These are phyloP conservation scores for Falco novaeseelandiae DNA, from an alignment of 2,797 vertebrate genomes.

Conservation along the genomic window DNA sequence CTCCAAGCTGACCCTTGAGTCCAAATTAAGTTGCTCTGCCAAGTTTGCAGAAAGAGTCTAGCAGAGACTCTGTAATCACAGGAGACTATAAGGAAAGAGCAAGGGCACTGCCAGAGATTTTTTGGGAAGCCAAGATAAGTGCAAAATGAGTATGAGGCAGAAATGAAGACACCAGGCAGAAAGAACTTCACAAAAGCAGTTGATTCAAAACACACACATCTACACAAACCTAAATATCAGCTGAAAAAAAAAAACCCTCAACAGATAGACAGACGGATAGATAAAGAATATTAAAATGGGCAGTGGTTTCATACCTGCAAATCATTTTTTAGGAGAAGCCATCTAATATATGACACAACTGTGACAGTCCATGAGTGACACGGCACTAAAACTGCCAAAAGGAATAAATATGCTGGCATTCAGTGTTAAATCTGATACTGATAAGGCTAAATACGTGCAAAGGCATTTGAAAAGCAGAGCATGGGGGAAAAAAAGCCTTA, in stretches of 20 bases:
- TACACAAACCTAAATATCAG: neutral
- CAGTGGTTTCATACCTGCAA: neutral
- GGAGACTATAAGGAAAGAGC: neutral
- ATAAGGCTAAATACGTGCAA: neutral
- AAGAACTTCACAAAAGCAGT: neutral
- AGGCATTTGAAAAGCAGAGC: neutral
- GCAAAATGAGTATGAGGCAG: neutral
- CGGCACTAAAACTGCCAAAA: neutral
- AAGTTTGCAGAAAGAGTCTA: neutral
- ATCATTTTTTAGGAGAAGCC: neutral
- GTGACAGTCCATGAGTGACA: neutral
- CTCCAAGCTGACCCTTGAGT: neutral
- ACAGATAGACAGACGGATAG: neutral
- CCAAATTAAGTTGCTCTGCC: neutral
- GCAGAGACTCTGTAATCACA: neutral
- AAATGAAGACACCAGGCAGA: neutral
- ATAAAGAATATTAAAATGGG: neutral
- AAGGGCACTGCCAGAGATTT: neutral
- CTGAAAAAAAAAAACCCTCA: neutral
- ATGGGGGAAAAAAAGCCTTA: neutral
- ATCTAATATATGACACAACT: neutral
- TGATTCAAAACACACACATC: neutral
- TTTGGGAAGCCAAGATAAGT: neutral
- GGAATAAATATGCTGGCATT: neutral
- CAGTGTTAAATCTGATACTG: neutral